Evolutionary conservation across 2,113 vertebrate species (phyloP).

Genomic region (Actenoides hombroni): DNA sequence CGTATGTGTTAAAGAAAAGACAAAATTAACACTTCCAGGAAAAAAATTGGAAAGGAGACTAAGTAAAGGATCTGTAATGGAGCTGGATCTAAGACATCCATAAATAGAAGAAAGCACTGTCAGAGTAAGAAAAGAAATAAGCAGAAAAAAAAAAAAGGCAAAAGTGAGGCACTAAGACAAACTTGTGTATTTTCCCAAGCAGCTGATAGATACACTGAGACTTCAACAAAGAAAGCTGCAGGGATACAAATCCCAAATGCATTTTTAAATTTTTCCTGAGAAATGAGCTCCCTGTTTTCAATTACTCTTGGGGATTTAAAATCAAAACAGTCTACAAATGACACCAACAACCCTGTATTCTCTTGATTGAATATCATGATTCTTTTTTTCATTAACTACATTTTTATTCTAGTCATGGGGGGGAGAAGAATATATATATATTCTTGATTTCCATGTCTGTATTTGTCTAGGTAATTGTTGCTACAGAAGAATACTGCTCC

Average conservation of each 20-base stretch:
- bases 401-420: not conserved
- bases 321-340: not conserved
- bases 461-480: not conserved
- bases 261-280: not conserved
- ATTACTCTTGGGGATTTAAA: not conserved
- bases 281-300: not conserved
- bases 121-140: not conserved
- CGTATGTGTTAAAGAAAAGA: not conserved
- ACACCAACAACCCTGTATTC: not conserved
- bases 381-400: not conserved
- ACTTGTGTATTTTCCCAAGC: not conserved
- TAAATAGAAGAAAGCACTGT: not conserved
- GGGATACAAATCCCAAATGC: not conserved
- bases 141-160: too few relatives aligned
- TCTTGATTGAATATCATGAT: not conserved
- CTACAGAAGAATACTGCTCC: not conserved
- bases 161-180: not conserved
- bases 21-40: not conserved
- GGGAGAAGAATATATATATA: not conserved
- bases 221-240: not conserved
- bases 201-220: not conserved
- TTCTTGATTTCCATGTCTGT: not conserved
- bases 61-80: not conserved
- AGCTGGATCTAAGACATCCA: not conserved
- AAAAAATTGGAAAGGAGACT: not conserved